phyloP scores from a whole-genome alignment of 23 tunicate species.

The Ciona savignyi region DNA sequence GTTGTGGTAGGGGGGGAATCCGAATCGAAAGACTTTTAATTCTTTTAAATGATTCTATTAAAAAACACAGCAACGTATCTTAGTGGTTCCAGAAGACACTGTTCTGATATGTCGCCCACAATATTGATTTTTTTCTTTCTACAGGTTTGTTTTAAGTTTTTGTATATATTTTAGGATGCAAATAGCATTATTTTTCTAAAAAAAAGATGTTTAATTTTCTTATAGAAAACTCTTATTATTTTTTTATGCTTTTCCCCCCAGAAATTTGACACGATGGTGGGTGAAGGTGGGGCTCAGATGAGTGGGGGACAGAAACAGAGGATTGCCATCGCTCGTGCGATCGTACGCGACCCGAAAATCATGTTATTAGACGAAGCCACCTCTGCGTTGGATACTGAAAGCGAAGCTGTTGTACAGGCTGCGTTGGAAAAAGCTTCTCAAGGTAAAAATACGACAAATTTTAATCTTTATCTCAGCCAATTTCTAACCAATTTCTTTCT shows the following conservation, averaged over 20 bases:
- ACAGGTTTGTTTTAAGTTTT: too few relatives aligned
- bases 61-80: too few relatives aligned
- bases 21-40: too few relatives aligned
- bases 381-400: constrained; percentile 7
- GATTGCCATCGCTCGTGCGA: constrained; percentile 60
- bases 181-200: too few relatives aligned
- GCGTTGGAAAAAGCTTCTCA: constrained; percentile 37
- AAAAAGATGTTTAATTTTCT: too few relatives aligned
- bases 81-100: too few relatives aligned
- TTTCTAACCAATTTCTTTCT: background rate
- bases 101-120: too few relatives aligned
- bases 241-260: constrained; percentile 8
- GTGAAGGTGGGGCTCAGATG: constrained; percentile 34
- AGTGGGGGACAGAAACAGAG: constrained; percentile 73
- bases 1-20: too few relatives aligned
- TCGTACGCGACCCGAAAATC: constrained; percentile 50
- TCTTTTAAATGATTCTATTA: too few relatives aligned
- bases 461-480: background rate
- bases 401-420: constrained; percentile 20
- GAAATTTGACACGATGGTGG: constrained; percentile 30
- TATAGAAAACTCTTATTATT: too few relatives aligned
- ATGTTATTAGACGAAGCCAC: constrained; percentile 47
- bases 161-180: too few relatives aligned
- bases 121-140: too few relatives aligned
- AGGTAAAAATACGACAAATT: constrained; percentile 13